Evolutionary conservation across 2,888 invertebrate species (phyloP), one percentile per base, ranked within the genome.

Genomic region (Protodeltote pygarga): DNA sequence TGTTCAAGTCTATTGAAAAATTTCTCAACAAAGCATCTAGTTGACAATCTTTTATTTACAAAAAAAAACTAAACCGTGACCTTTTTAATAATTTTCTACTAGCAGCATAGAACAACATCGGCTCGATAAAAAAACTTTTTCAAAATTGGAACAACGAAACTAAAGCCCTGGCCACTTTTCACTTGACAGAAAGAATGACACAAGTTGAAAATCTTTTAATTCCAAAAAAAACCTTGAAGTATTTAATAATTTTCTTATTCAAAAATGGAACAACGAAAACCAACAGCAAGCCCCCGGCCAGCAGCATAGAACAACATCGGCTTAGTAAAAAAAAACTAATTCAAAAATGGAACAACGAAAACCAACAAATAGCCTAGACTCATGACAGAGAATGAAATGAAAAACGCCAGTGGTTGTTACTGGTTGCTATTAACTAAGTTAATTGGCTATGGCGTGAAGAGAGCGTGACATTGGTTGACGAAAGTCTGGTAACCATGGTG

Each of bases 391-490:
- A 72, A 67, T 58, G 64, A 64, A 64, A 63, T 57, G 29, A 60
- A 65, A 60, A 53, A 44, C 45, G 45, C 38, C 35, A 44, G 49
- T 45, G 64, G 54, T 60, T 44, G 25, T 21, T 27, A 45, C 51
- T 45, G 60, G 62, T 62, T 40, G 67, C 69, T 73, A 83, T 83
- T 81, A 81, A 72, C 50, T 71, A 69, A 72, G 72, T 69, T 84
- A 85, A 84, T 84, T 81, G 81, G 65, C 62, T 58, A 68, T 54
- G 58, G 63, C 55, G 80, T 70, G 82, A 75, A 85, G 85, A 85
- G 81, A 84, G 84, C 84, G 83, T 83, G 76, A 82, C 84, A 50
- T 41, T 40, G 29, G 9, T 29, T 10, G 53, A 57, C 46, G 72
- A 75, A 74, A 72, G 67, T 73, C 57, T 65, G 29, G 27, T 49